Evolutionary conservation across 30 jellyfish, hydroid and myxozoan genomes (phyloP).

Genomic region (Pelagia noctiluca): DNA sequence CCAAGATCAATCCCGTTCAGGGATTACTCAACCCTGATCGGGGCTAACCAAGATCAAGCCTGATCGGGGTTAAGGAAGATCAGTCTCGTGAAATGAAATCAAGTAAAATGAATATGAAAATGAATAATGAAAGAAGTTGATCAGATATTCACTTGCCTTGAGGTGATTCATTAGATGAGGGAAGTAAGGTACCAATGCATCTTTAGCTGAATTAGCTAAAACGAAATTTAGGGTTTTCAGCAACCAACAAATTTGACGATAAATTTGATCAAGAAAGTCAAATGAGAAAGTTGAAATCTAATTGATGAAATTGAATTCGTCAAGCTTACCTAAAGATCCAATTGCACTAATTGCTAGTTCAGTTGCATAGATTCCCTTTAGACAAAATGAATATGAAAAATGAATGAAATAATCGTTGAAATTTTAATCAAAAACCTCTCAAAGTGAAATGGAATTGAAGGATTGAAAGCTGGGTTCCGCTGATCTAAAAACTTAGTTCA

Average conservation of each 20-base stretch:
- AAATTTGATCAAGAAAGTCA: background rate
- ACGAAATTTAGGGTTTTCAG: no score
- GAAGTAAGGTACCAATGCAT: constrained; percentile 3
- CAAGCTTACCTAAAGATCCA: constrained; percentile 84
- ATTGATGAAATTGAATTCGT: background rate
- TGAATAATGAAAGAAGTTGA: no score
- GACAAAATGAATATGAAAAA: background rate
- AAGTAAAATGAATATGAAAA: no score
- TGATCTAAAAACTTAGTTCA: no score
- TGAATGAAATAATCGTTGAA: no score
- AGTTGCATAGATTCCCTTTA: constrained; percentile 78
- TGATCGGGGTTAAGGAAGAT: no score
- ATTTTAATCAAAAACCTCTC: no score
- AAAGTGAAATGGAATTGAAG: background rate
- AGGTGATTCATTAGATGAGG: background rate
- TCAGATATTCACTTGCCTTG: constrained; percentile 3
- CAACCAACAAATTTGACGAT: background rate
- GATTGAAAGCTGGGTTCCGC: no score
- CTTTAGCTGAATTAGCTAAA: constrained; percentile 16
- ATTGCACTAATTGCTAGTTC: constrained; percentile 90
- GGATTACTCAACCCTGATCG: no score
- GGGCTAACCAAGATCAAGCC: no score
- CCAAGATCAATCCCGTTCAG: no score
- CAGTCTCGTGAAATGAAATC: no score
- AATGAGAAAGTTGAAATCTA: background rate